Evolutionary conservation across 2,888 invertebrate species (phyloP).

Genomic region (Caenorhabditis plicata): DNA sequence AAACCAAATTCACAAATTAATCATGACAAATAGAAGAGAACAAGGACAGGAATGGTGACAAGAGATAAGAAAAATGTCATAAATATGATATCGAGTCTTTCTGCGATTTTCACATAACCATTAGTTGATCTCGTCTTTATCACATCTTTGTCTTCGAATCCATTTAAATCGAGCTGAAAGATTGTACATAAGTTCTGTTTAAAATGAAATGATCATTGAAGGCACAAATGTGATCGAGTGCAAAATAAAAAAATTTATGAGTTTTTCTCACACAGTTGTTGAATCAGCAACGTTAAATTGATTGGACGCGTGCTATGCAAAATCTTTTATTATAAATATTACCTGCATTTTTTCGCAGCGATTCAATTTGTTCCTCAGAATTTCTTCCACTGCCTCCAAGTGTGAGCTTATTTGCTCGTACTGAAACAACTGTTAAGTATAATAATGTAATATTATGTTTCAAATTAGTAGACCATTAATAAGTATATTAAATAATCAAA

Average conservation of each 20-base stretch:
- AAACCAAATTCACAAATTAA: not conserved
- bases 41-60: constrained; percentile 59
- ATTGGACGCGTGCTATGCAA: not conserved
- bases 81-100: constrained; percentile 55
- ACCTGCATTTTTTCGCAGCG: constrained; percentile 48
- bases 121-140: no score
- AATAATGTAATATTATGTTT: not conserved
- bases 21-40: constrained; percentile 47
- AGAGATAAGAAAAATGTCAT: constrained; percentile 53
- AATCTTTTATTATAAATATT: not conserved
- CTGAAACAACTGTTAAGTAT: constrained; percentile 11
- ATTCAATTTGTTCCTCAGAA: constrained; percentile 38
- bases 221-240: constrained; percentile 9
- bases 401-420: no score
- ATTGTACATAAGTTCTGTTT: no score
- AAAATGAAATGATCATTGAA: no score
- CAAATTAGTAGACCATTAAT: no score
- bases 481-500: no score
- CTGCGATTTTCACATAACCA: constrained; percentile 56
- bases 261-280: constrained; percentile 20
- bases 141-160: no score
- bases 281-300: not conserved
- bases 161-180: no score
- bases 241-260: constrained; percentile 33
- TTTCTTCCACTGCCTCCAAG: constrained; percentile 40